Conservation (phyloP, 2,888 invertebrate species). For the Melipona beecheii region DNA sequence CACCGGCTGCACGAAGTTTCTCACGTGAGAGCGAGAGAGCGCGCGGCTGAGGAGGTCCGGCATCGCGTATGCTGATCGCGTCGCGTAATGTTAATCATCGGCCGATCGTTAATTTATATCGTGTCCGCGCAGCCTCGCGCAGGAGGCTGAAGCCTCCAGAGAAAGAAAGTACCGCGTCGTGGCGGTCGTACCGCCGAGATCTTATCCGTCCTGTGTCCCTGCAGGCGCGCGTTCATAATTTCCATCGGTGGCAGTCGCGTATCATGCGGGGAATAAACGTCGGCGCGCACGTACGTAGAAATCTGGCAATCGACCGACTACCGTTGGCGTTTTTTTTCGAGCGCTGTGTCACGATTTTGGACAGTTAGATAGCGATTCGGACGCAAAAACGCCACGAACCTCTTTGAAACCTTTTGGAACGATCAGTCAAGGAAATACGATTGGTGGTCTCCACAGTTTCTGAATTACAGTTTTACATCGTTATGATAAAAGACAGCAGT, state of each 20-base stretch:
- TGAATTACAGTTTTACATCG: too few species aligned
- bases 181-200: slow-evolving; percentile 40
- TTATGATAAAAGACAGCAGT: too few species aligned
- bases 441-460: too few species aligned
- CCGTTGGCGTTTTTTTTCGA: slow-evolving; percentile 5
- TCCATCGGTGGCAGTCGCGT: slow-evolving; percentile 40
- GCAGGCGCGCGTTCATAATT: slow-evolving; percentile 48
- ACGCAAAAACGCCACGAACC: too few species aligned
- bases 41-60: slow-evolving; percentile 9
- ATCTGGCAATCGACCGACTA: slow-evolving; percentile 42
- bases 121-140: slow-evolving; percentile 14
- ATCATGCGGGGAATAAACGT: slow-evolving; percentile 51
- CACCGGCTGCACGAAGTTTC: slow-evolving; percentile 23
- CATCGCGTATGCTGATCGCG: slow-evolving; percentile 53
- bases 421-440: too few species aligned
- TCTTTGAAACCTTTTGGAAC: too few species aligned
- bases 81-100: slow-evolving; percentile 60
- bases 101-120: slow-evolving; percentile 57
- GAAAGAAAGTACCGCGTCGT: slow-evolving; percentile 40
- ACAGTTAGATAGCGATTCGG: too few species aligned
- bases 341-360: too few species aligned
- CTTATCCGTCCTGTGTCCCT: slow-evolving; percentile 56
- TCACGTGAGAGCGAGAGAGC: slow-evolving; percentile 20
- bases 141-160: slow-evolving; percentile 5
- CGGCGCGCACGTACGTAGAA: slow-evolving; percentile 39